These are phyloP conservation scores for Ctenoplectra terminalis DNA, from an alignment of 1,140 invertebrate genomes.

Conservation along the genomic window DNA sequence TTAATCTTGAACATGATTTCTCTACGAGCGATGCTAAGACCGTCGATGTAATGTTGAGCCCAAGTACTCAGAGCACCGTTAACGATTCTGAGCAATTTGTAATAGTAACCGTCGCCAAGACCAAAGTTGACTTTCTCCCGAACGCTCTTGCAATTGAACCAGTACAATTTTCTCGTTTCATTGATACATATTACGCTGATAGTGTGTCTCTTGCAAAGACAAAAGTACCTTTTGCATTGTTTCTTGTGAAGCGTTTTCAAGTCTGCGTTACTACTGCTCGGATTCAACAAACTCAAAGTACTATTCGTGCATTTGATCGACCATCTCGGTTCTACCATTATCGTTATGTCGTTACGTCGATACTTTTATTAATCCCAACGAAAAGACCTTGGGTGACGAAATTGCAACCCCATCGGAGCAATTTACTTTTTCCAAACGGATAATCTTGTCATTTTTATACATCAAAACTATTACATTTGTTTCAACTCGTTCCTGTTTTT, in stretches of 20 bases:
- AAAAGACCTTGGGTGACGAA: background rate
- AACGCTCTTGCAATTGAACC: constrained; percentile 80
- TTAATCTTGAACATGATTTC: constrained; percentile 82
- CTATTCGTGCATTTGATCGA: constrained; percentile 71
- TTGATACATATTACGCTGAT: constrained; percentile 81
- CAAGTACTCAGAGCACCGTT: constrained; percentile 77
- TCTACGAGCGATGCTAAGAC: constrained; percentile 67
- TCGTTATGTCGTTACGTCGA: constrained; percentile 61
- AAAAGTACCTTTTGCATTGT: constrained; percentile 79
- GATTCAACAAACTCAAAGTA: constrained; percentile 78
- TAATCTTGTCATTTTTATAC: background rate
- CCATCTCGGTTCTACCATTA: constrained; percentile 81
- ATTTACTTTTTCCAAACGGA: background rate
- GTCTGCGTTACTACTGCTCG: constrained; percentile 74
- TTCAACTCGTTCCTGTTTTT: background rate
- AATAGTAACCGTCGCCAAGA: constrained; percentile 79
- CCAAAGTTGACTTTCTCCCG: constrained; percentile 79
- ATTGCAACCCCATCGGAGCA: background rate
- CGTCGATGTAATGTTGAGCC: constrained; percentile 78
- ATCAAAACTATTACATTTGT: too few relatives aligned
- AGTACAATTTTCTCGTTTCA: constrained; percentile 78
- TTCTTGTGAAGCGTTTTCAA: constrained; percentile 77
- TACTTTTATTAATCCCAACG: background rate
- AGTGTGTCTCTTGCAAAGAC: constrained; percentile 79
- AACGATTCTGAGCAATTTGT: constrained; percentile 77